Evolutionary conservation across 2,113 vertebrate genomes (phyloP), one percentile per base, ranked within the genome.

Genomic region (Ovis canadensis): DNA sequence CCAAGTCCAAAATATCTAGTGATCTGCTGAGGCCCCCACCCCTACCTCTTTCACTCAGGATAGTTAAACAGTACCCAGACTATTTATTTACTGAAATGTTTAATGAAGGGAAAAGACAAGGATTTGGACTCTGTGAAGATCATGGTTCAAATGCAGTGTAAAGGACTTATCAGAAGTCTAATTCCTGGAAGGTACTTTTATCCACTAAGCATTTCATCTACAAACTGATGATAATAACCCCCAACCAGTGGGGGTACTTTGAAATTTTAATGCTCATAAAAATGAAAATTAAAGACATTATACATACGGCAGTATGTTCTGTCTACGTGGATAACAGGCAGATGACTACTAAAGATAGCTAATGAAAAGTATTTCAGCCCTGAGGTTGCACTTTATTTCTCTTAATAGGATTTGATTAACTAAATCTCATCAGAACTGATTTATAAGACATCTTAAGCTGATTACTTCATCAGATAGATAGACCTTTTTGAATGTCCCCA

Each of bases 281-380:
- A 40, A 36, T 74, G 12, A 94, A 36, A 77, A 43, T 67, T 23
- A 23, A 67, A 55, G 19, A 4, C 19, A 1, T 33, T 16, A 1
- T 19, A 12, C 17, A 6, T 29, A 2, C 3, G 54, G 19, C 33
- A 43, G 67, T 21, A 2, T 59, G 84, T 85, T 27, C 15, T 80
- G 21, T 78, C 48, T 29, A 0, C 1, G 7, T 50, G 31, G 60
- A 48, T 2, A 4, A 16, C 36, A 6, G 3, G 8, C 2, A 2
- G 19, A 12, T 48, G 43, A 23, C 43, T 13, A 8, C 59, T 59
- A 16, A 45, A 64, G 36, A 23, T 3, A 16, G 31, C 40, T 5
- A 40, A 54, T 33, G 45, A 45, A 36, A 85, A 94, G 33, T 21
- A 15, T 81, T 85, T 85, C 45, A 50, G 77, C 33, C 59, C 85